These are phyloP conservation scores for Hedychridium roseum DNA, from an alignment of 2,888 invertebrate species.

Conservation along the genomic window DNA sequence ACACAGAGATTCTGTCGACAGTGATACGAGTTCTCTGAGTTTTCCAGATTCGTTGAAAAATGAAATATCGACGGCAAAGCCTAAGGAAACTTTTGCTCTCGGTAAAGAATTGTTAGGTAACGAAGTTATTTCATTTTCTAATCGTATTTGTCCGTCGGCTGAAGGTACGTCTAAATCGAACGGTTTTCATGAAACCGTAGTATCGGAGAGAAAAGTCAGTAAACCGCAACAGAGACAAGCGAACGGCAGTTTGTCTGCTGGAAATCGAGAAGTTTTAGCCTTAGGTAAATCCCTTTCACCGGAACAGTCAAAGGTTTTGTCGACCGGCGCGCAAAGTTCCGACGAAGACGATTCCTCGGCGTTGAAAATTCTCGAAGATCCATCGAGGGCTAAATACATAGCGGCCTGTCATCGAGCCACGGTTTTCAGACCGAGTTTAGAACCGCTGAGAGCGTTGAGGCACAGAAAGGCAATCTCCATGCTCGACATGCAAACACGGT, in stretches of 20 bases:
- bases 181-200: too few species aligned
- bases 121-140: too few species aligned
- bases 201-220: too few species aligned
- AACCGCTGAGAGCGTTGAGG: slow-evolving; percentile 51
- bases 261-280: too few species aligned
- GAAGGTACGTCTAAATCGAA: neutral
- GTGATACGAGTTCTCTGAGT: slow-evolving; percentile 22
- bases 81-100: too few species aligned
- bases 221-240: too few species aligned
- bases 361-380: slow-evolving; percentile 26
- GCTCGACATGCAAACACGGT: neutral
- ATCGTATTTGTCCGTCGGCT: neutral
- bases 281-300: too few species aligned
- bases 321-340: slow-evolving; percentile 35
- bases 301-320: slow-evolving; percentile 35
- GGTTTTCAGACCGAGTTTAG: slow-evolving; percentile 48
- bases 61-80: too few species aligned
- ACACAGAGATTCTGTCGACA: slow-evolving; percentile 10
- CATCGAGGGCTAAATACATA: slow-evolving; percentile 37
- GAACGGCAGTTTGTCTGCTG: too few species aligned
- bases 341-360: slow-evolving; percentile 39
- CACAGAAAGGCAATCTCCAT: slow-evolving; percentile 23
- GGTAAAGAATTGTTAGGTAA: neutral
- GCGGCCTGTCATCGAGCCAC: slow-evolving; percentile 56
- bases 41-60: slow-evolving; percentile 20